Conservation (phyloP, 1,140 invertebrate species). For the Agraylea sexmaculata region DNA sequence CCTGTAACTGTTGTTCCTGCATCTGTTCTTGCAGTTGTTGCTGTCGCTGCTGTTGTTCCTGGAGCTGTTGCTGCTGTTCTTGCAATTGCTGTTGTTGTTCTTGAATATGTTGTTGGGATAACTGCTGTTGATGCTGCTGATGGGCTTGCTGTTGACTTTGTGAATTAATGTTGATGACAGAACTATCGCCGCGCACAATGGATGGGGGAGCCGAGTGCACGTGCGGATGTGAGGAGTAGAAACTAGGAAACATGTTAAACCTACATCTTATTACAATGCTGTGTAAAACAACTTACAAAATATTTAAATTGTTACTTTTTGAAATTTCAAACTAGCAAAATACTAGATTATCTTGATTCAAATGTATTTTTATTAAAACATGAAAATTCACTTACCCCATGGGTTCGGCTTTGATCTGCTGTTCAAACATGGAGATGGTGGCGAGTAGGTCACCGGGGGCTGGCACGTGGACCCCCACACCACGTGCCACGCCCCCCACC, state of each 20-base stretch:
- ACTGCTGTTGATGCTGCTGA: conserved; percentile 35
- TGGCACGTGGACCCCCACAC: conserved; percentile 41
- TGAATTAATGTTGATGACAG: conserved; percentile 38
- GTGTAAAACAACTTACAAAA: background rate
- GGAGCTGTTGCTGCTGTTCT: conserved; percentile 32
- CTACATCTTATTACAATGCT: conserved; percentile 14
- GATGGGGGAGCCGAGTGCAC: conserved; percentile 33
- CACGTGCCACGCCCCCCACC: conserved; percentile 39
- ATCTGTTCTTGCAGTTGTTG: conserved; percentile 31
- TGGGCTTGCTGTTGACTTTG: conserved; percentile 24
- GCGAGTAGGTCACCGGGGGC: conserved; percentile 44
- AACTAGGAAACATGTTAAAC: conserved; percentile 27
- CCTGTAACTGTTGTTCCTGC: conserved; percentile 17
- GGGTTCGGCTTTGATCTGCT: conserved; percentile 54
- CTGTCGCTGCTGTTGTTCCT: conserved; percentile 32
- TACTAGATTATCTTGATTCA: background rate
- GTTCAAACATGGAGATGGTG: conserved; percentile 52
- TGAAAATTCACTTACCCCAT: conserved; percentile 41
- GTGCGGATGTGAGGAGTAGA: conserved; percentile 37
- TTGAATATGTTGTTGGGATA: conserved; percentile 34
- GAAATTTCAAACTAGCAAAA: background rate
- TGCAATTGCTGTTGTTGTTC: conserved; percentile 17
- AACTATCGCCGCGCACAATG: conserved; percentile 37
- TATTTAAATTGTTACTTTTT: background rate
- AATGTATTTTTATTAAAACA: background rate